A percentile compares a stretch with the other conserved stretches of the same genome.
These are phyloP conservation scores for Drosophila recens DNA, from an alignment of 2,888 invertebrate species.

Conservation along the genomic window DNA sequence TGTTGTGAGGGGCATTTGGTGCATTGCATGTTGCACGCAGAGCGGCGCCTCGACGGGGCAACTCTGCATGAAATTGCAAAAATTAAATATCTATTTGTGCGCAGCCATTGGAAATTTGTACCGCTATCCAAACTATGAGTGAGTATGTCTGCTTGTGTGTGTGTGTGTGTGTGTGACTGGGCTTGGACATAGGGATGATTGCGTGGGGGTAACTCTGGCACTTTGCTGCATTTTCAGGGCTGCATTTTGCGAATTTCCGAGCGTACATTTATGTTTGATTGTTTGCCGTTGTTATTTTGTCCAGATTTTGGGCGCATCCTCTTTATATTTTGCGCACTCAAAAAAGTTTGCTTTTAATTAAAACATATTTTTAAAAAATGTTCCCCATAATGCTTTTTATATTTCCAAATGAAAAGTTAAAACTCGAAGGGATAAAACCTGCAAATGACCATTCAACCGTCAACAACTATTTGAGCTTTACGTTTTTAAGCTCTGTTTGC, in stretches of 20 bases:
- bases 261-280: constrained; percentile 64
- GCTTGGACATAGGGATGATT: neutral
- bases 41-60: constrained; percentile 45
- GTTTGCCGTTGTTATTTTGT: constrained; percentile 65
- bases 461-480: constrained; percentile 42
- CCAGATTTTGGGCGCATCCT: constrained; percentile 44
- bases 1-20: constrained; percentile 42
- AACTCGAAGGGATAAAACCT: constrained; percentile 33
- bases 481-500: constrained; percentile 5
- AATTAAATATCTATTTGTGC: constrained; percentile 76
- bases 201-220: constrained; percentile 20
- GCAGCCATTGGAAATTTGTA: constrained; percentile 45
- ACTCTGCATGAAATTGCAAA: constrained; percentile 58
- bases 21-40: constrained; percentile 41
- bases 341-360: constrained; percentile 73
- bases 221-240: constrained; percentile 23
- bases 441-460: constrained; percentile 58
- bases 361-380: constrained; percentile 67
- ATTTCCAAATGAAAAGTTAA: constrained; percentile 9
- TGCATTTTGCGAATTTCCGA: constrained; percentile 42
- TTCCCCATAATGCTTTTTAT: constrained; percentile 25
- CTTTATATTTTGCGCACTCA: constrained; percentile 49
- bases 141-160: neutral
- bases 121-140: constrained; percentile 32
- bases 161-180: neutral